Conservation (phyloP, 2,797 vertebrate genomes). For the Rhincodon typus region DNA sequence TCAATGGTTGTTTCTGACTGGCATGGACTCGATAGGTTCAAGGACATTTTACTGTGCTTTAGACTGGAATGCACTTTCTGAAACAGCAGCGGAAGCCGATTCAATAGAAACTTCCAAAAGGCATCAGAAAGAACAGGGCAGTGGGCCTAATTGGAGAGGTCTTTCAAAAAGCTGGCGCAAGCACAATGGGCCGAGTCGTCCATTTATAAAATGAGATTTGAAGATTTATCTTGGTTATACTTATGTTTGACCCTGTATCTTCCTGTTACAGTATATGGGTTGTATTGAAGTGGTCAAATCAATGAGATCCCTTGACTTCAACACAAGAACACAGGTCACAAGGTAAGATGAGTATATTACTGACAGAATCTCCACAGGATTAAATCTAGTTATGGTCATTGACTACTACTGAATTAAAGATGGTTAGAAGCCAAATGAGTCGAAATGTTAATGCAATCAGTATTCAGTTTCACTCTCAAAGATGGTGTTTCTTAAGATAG, state of each 20-base stretch:
- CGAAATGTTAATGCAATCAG: neutral
- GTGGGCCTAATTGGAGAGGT: no score
- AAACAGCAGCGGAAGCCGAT: neutral
- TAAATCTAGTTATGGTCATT: neutral
- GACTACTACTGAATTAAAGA: neutral
- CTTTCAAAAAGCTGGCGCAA: neutral
- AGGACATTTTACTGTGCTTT: no score
- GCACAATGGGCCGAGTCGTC: neutral
- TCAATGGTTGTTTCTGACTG: no score
- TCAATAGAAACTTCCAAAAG: neutral
- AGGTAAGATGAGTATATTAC: conserved; percentile 60
- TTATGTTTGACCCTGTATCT: neutral
- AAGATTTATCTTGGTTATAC: neutral
- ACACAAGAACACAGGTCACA: conserved; percentile 89
- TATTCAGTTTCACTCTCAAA: neutral
- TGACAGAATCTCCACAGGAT: neutral
- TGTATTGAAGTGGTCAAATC: conserved; percentile 93
- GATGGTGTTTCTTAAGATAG: neutral
- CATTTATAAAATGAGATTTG: neutral
- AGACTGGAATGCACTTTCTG: no score
- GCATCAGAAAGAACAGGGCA: neutral
- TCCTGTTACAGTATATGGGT: conserved; percentile 81
- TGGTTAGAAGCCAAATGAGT: neutral
- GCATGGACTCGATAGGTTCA: no score
- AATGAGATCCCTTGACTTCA: conserved; percentile 94